Evolutionary conservation across 2,113 vertebrate genomes (phyloP).

Genomic region (Urocolius indicus): DNA sequence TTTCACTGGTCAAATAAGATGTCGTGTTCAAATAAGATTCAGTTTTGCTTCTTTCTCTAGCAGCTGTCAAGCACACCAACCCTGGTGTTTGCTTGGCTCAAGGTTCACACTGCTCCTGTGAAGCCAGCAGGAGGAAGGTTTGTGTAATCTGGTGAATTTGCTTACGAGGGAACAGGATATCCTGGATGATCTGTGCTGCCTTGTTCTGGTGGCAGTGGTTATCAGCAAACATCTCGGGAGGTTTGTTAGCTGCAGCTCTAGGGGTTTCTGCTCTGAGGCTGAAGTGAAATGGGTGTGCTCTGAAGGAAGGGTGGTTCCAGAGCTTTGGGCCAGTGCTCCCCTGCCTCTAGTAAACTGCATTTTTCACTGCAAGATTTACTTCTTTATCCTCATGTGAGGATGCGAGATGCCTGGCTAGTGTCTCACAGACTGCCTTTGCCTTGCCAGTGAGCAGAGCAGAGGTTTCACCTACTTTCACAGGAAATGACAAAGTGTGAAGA

Average conservation of each 20-base stretch:
- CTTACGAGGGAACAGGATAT: slow-evolving; percentile 66
- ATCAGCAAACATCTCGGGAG: fast-evolving
- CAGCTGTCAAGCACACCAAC: neutral
- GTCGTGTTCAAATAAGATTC: neutral
- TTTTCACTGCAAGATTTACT: fast-evolving
- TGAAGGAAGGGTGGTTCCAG: neutral
- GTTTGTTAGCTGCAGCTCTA: neutral
- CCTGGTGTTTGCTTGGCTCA: slow-evolving; percentile 40
- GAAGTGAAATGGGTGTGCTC: neutral
- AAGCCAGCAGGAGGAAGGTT: slow-evolving; percentile 18
- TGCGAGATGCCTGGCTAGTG: neutral
- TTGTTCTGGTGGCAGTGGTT: neutral
- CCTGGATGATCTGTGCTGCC: slow-evolving; percentile 48
- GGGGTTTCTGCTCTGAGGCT: neutral
- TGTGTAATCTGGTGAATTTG: slow-evolving; percentile 57
- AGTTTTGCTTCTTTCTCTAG: neutral
- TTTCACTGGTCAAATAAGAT: slow-evolving; percentile 10
- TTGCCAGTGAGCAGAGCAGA: neutral
- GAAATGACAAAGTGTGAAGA: neutral
- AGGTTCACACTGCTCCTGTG: slow-evolving; percentile 39
- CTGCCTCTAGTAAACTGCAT: fast-evolving
- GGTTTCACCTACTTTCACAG: neutral
- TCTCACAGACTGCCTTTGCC: neutral
- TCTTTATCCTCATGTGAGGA: neutral
- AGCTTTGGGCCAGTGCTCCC: neutral